Conservation (phyloP, 23 tunicate species). For the Styela plicata region DNA sequence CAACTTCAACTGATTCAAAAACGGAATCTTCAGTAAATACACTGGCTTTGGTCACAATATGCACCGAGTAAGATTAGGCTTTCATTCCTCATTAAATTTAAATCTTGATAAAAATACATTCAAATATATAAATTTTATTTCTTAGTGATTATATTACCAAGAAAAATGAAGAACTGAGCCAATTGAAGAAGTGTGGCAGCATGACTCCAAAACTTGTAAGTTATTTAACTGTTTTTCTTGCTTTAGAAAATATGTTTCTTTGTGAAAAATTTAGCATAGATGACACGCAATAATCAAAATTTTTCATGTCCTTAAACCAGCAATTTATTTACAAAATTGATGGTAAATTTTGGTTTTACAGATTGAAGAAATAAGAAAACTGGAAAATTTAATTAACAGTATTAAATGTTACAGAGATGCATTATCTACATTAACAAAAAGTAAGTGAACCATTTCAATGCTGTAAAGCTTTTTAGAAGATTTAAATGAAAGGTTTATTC, state of each 20-base stretch:
- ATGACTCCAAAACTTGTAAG: background rate
- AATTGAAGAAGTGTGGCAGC: background rate
- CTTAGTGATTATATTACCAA: background rate
- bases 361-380: conserved; percentile 22
- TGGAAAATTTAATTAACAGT: background rate
- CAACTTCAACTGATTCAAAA: background rate
- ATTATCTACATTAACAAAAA: background rate
- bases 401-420: conserved; percentile 11
- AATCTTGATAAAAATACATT: background rate
- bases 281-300: too few relatives aligned
- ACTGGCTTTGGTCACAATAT: background rate
- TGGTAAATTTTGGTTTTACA: too few relatives aligned
- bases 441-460: background rate
- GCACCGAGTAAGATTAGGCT: background rate
- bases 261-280: too few relatives aligned
- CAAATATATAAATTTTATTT: background rate
- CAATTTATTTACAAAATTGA: too few relatives aligned
- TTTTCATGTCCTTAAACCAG: too few relatives aligned
- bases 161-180: background rate
- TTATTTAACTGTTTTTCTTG: too few relatives aligned
- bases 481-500: too few relatives aligned
- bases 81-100: too few relatives aligned
- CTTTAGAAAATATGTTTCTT: too few relatives aligned
- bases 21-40: background rate
- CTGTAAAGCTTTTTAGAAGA: too few relatives aligned